A percentile compares a stretch with the other conserved stretches of the same genome.
These are phyloP conservation scores for Dolichallabes microphthalmus DNA, from an alignment of 2,113 vertebrate species.

Conservation along the genomic window DNA sequence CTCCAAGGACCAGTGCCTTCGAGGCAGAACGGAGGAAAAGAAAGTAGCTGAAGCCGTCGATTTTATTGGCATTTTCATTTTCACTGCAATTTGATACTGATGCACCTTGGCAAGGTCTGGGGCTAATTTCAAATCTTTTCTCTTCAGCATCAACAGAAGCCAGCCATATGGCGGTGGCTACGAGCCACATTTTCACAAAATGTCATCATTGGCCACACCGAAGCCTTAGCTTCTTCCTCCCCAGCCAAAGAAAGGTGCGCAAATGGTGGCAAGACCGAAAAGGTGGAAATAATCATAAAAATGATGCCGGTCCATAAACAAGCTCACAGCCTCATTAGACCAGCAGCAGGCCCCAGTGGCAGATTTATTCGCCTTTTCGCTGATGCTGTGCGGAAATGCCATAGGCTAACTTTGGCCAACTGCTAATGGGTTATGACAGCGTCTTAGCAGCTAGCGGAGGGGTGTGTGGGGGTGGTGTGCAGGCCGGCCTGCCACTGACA, in stretches of 20 bases:
- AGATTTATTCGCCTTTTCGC: slow-evolving; percentile 88
- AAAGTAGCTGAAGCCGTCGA: slow-evolving; percentile 73
- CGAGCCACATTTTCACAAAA: slow-evolving; percentile 70
- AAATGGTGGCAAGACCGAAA: slow-evolving; percentile 74
- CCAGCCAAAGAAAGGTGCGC: slow-evolving; percentile 71
- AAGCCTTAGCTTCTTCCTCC: slow-evolving; percentile 74
- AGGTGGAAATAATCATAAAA: slow-evolving; percentile 94
- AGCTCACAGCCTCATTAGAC: slow-evolving; percentile 96
- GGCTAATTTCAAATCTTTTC: slow-evolving; percentile 66
- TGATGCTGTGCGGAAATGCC: slow-evolving; percentile 91
- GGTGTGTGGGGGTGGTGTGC: slow-evolving; percentile 57
- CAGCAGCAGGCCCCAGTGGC: slow-evolving; percentile 85
- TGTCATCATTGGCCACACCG: slow-evolving; percentile 70
- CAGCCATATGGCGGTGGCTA: slow-evolving; percentile 73
- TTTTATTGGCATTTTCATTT: slow-evolving; percentile 87
- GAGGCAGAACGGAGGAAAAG: slow-evolving; percentile 32
- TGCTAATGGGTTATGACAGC: slow-evolving; percentile 95
- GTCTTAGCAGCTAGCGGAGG: slow-evolving; percentile 92
- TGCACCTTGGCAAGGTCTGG: slow-evolving; percentile 80
- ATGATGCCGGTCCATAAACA: slow-evolving; percentile 90
- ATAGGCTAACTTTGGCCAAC: slow-evolving; percentile 89
- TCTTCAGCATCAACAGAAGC: slow-evolving; percentile 64
- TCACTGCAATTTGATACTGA: slow-evolving; percentile 81
- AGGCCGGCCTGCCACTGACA: slow-evolving; percentile 42
- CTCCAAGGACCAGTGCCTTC: slow-evolving; percentile 67